Evolutionary conservation across 2,888 invertebrate species (phyloP), one percentile per base, ranked within the genome.

Genomic region (Parnassius glacialis): DNA sequence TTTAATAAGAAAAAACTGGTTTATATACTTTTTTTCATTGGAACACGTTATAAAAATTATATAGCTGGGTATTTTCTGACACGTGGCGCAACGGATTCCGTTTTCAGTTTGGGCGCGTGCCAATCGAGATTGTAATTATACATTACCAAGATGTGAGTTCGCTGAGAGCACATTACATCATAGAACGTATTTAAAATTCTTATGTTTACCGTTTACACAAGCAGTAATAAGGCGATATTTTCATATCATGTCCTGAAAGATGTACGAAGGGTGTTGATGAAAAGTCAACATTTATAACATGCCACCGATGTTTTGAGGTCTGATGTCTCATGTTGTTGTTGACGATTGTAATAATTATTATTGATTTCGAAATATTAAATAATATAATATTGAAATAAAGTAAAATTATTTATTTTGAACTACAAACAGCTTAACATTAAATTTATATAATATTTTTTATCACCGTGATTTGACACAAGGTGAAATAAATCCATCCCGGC

Each of bases 51-150:
- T 64, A 60, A 54, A 57, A 61, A 60, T 64, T 53, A 55, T 59
- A 42, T 55, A 55, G 62, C 44, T 58, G 72, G 76, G 80, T 76
- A 72, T 76, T 78, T 70, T 75, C 80, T 75, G 68, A 56, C 66
- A 73, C 73, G 67, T 68, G 72, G 65, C 67, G 64, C 64, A 68
- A 64, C 64, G 66, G 65, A 59, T 67, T 65, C 70, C 62, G 68
- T 61, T 68, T 71, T 71, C 63, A 62, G 48, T 16, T 71, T 81
- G 82, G 81, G 73, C 25, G 3, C 2, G 9, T 52, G 75, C 82
- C 81, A 82, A 73, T 52, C 63, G 47, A 59, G 62, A 64, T 70
- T 68, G 66, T 71, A 69, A 72, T 70, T 69, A 73, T 64, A 74
- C 63, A 59, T 59, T 55, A 50, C 55, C 50, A 50, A 44, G 16